phyloP scores from a whole-genome alignment of 1,140 invertebrate species.

The Andricus grossulariae region DNA sequence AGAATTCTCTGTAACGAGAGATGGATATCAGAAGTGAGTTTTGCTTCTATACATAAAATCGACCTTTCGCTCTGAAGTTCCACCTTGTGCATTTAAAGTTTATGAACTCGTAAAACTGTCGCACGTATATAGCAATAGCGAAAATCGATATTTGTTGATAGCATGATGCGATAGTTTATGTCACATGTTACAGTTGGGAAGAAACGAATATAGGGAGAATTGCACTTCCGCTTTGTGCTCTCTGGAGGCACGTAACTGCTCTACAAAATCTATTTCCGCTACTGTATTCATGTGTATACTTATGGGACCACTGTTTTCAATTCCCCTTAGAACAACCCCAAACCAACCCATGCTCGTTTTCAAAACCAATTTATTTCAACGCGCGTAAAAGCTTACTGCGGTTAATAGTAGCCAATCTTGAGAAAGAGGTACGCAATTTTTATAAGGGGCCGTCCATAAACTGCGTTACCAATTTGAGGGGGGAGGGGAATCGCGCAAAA shows the following conservation, averaged over 20 bases:
- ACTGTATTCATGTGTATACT: not conserved
- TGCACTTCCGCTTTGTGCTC: constrained; percentile 30
- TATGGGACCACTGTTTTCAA: not conserved
- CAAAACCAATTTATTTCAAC: constrained; percentile 9
- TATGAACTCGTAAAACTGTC: not conserved
- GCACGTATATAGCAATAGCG: not conserved
- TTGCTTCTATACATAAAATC: not conserved
- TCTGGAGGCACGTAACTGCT: constrained; percentile 22
- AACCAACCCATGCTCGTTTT: constrained; percentile 1
- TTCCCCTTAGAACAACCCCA: not conserved
- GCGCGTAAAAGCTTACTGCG: not conserved
- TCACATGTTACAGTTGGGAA: not conserved
- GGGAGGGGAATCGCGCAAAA: no score
- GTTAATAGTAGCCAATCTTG: not conserved
- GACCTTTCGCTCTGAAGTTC: not conserved
- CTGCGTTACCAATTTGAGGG: no score
- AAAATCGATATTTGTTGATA: not conserved
- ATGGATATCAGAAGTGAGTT: not conserved
- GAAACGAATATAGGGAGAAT: constrained; percentile 12
- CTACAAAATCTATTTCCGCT: constrained; percentile 39
- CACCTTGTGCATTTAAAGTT: not conserved
- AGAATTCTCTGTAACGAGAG: no score
- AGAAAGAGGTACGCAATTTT: constrained; percentile 1
- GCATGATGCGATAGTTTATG: not conserved
- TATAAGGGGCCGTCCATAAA: not conserved